A percentile compares a stretch with the other conserved stretches of the same genome.
Conservation (phyloP, 1,140 invertebrate species). For the Zaprionus davidi region DNA sequence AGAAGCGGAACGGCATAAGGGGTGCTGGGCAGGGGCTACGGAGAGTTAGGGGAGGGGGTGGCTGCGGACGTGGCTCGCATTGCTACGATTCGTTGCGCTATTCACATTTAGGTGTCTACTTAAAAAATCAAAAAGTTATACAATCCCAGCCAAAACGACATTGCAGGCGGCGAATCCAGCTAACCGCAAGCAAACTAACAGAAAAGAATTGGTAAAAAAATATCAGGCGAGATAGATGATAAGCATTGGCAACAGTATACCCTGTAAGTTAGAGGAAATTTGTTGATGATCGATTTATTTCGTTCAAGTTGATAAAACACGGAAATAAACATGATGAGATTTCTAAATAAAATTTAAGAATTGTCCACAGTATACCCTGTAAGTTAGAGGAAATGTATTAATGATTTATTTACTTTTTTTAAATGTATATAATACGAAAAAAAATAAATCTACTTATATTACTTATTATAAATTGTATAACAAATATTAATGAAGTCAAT, state of each 20-base stretch:
- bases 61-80: slow-evolving; percentile 46
- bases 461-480: no score
- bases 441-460: no score
- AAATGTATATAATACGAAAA: no score
- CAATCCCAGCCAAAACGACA: slow-evolving; percentile 60
- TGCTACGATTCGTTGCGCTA: slow-evolving; percentile 80
- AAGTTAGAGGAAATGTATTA: background rate
- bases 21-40: background rate
- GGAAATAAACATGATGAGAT: no score
- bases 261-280: background rate
- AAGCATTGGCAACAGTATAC: background rate
- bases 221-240: background rate
- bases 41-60: background rate
- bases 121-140: slow-evolving; percentile 82
- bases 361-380: background rate
- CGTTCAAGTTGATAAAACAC: no score
- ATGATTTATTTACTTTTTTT: no score
- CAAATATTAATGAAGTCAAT: no score
- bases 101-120: slow-evolving; percentile 83
- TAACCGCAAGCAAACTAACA: slow-evolving; percentile 41
- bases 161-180: slow-evolving; percentile 37
- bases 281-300: no score
- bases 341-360: background rate
- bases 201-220: slow-evolving; percentile 15
- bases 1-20: slow-evolving; percentile 11